Base-by-base conservation (phyloP, 2,797 vertebrate genomes). In the Gadopsis marmoratus region DNA sequence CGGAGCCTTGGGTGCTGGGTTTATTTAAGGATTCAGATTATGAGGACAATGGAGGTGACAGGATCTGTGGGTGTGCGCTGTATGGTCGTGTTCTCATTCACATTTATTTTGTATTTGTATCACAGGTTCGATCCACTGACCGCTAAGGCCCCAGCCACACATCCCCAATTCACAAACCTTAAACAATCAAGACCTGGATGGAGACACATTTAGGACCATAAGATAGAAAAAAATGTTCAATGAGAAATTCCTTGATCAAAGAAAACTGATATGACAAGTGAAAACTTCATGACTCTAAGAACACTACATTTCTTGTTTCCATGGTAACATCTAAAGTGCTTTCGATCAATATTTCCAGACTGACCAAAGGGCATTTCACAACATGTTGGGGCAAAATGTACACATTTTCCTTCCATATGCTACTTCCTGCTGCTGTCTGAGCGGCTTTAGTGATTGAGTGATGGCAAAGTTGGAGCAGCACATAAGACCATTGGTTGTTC, bases 21-120 rank as follows among this genome's bases (percentile, higher is more conserved):
- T 95, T 94, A 93, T 94, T 93, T 94, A 89, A 92, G 85, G 90
- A 89, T 91, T 91, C 79, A 88, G 91, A 91, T 93, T 87, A 93
- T 86, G 84, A 88, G 88, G 85, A 91, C 87, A 87, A 67, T 76
- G 74, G 86, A 89, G 84, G 85, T 92, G 86, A 89, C 82, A 85
- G 31, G 63, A 88, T 81, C 70, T 79, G 48, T 74, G 69, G 55
- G 43, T 66, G 65, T 54, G 56, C 23, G 51, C 78, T 76, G 17
- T 39, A 82, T 41, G 78, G 39, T 72, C 7, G 0, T 62, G 35
- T 90, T 89, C 81, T 75, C 51, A 51, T 76, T 90, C 64, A 79
- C 43, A 77, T 81, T 58, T 65, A 53, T 83, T 81, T 82, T 81
- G 75, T 19, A 77, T 37, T 19, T n/a, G n/a, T n/a, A 54, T 84